phyloP scores from a whole-genome alignment of 1,140 invertebrate genomes.

The Dreissena rostriformis region DNA sequence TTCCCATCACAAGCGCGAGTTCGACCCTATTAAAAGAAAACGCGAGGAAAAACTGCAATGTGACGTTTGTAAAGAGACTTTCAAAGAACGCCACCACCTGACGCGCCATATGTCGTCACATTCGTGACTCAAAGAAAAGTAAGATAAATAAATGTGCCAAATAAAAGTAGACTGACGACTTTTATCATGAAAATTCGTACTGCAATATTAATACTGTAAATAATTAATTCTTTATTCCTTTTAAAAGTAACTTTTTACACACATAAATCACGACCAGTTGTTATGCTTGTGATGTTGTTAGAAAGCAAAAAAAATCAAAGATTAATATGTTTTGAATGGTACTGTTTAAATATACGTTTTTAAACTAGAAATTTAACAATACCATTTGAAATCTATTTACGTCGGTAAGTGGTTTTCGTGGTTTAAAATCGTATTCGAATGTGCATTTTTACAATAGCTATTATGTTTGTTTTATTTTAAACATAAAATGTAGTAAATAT shows the following conservation, averaged over 20 bases:
- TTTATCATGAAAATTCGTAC: not conserved
- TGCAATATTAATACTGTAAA: not conserved
- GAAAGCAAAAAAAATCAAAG: no score
- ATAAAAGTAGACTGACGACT: no score
- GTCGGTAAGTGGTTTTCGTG: no score
- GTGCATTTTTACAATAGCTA: no score
- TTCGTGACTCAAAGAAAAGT: not conserved
- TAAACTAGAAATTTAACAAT: no score
- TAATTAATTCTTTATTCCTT: not conserved
- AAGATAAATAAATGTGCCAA: not conserved
- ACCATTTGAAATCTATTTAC: no score
- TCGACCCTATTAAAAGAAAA: constrained; percentile 75
- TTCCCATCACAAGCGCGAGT: constrained; percentile 80
- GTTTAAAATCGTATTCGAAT: no score
- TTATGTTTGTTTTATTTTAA: no score
- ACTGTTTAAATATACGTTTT: no score
- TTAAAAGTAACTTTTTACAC: not conserved
- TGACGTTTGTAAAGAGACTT: constrained; percentile 97
- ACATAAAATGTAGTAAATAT: no score
- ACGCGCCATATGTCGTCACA: constrained; percentile 15
- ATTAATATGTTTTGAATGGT: no score
- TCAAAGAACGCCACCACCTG: constrained; percentile 91
- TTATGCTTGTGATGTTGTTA: not conserved
- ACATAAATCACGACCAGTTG: not conserved
- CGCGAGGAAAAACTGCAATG: constrained; percentile 87